Percentiles rank a stretch among this genome's conserved stretches.
These are phyloP conservation scores for Leucozona laternaria DNA, from an alignment of 2,888 invertebrate genomes.

Conservation along the genomic window DNA sequence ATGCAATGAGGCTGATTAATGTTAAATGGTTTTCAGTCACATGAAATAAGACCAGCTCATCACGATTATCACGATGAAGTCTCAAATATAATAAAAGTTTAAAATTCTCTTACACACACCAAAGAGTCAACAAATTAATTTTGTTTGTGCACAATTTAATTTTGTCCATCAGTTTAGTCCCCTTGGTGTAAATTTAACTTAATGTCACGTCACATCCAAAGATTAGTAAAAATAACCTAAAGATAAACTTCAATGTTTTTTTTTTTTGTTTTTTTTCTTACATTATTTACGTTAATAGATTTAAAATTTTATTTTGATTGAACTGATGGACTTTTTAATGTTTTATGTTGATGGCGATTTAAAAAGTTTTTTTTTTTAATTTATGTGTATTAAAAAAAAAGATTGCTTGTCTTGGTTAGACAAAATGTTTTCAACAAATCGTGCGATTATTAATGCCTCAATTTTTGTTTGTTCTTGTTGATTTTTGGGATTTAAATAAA, in stretches of 20 bases:
- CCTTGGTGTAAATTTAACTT: conserved; percentile 27
- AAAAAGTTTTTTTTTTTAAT: not conserved
- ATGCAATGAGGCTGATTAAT: not conserved
- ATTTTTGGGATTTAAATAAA: not conserved
- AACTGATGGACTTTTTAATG: conserved; percentile 43
- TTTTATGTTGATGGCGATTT: conserved; percentile 36
- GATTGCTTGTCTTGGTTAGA: conserved; percentile 25
- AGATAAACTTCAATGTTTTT: not conserved
- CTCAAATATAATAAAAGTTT: not conserved
- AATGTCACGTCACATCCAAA: conserved; percentile 11
- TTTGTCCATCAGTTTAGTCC: not conserved
- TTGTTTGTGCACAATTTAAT: conserved; percentile 3
- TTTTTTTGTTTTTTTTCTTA: not conserved
- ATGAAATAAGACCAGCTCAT: not conserved
- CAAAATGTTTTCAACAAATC: conserved; percentile 42
- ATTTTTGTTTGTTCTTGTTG: not conserved
- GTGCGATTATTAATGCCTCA: conserved; percentile 20
- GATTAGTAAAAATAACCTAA: conserved; percentile 1
- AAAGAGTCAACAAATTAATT: not conserved
- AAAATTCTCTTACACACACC: not conserved
- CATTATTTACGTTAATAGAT: conserved; percentile 26
- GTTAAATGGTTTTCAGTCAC: not conserved
- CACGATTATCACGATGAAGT: not conserved
- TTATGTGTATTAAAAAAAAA: conserved; percentile 20
- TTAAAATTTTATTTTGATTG: conserved; percentile 32